These are phyloP conservation scores for Cantharis rufa DNA, from an alignment of 2,888 invertebrate species.

Conservation along the genomic window DNA sequence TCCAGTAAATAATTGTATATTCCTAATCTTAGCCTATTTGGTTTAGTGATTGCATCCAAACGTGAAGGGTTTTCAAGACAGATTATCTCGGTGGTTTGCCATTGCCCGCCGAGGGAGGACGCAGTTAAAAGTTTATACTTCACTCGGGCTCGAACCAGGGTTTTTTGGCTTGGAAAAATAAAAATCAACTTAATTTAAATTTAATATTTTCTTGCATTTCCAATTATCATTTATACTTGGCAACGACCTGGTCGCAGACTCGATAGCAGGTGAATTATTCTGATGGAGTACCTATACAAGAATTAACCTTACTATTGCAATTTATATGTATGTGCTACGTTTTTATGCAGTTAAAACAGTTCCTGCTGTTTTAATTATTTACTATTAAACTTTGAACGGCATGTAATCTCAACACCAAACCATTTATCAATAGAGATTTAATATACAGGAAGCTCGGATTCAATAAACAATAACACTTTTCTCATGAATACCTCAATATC, in stretches of 20 bases:
- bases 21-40: too few relatives aligned
- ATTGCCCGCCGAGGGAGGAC: too few relatives aligned
- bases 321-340: neutral
- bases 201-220: too few relatives aligned
- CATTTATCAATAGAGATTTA: neutral
- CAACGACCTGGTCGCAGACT: neutral
- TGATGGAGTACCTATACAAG: neutral
- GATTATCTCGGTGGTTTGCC: too few relatives aligned
- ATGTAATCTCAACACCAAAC: neutral
- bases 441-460: neutral
- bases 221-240: too few relatives aligned
- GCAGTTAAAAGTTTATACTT: too few relatives aligned
- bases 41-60: too few relatives aligned
- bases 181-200: too few relatives aligned
- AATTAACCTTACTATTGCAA: neutral
- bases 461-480: neutral
- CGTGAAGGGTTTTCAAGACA: too few relatives aligned
- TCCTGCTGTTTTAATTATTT: neutral
- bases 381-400: neutral
- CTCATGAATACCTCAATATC: slow-evolving; percentile 4
- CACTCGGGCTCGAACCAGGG: too few relatives aligned
- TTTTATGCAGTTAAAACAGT: neutral
- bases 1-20: too few relatives aligned
- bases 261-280: neutral
- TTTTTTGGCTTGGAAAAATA: too few relatives aligned